Base-by-base conservation (phyloP, 2,797 vertebrate genomes). In the Lophotriccus pileatus region DNA sequence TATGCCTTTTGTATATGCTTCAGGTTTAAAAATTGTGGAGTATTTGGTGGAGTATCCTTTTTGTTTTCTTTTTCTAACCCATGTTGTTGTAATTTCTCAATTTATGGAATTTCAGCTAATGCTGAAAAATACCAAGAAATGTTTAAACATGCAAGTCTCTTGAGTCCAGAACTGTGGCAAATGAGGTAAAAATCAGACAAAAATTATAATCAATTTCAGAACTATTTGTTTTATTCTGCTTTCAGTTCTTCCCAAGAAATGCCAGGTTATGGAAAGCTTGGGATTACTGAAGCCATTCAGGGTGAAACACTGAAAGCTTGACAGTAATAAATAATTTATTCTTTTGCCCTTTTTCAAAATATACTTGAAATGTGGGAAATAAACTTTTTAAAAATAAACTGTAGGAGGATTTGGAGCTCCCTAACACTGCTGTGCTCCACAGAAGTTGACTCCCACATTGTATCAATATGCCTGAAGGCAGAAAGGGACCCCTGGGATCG, bases 1-100 rank as follows among this genome's bases (percentile, higher is more conserved):
- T 73, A 32, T 0, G 3, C 5, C 32, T 92, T 82, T 66, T 78
- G 5, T 44, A 28, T 20, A 24, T 43, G 25, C 25, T 58, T 83
- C n/a, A 53, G 3, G 8, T 62, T 63, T 66, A 53, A 36, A 81
- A 81, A 83, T 34, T 0, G 0, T 13, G 4, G 7, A 11, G 5
- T 5, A 4, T 30, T 72, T 74, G n/a, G 25, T 37, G 7, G 12
- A 3, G 1, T 67, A 60, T 77, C 17, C 23, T 72, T 87, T 79
- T 68, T 19, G 41, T 87, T 80, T 79, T 25, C 9, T 67, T 84
- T 87, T 74, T 52, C 24, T 60, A 60, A 41, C 1, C 13, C 6
- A 6, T 22, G 10, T 32, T 79, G 16, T 52, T 87, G n/a, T 53
- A 36, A 87, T 60, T 76, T 84, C n/a, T 39, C 24, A 22, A 77